phyloP scores from a whole-genome alignment of 2,888 invertebrate genomes.

The Orthosia incerta region DNA sequence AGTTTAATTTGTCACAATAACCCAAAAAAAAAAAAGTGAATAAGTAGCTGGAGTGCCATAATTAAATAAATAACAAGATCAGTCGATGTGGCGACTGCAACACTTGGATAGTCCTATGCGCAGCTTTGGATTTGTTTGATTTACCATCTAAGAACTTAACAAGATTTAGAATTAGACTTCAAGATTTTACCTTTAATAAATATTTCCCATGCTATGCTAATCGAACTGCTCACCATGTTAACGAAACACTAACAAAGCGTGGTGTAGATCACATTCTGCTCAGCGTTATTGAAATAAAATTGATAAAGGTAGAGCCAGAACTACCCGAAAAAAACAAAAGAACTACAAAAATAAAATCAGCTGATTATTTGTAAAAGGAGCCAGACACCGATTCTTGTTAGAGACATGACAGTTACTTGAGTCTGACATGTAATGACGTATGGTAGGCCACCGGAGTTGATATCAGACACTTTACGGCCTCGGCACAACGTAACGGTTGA shows the following conservation, averaged over 20 bases:
- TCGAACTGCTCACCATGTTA: not conserved
- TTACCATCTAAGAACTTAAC: too few relatives aligned
- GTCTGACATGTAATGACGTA: slow-evolving; percentile 6
- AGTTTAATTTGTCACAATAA: too few relatives aligned
- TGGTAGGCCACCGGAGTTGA: slow-evolving; percentile 28
- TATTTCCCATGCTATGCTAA: not conserved
- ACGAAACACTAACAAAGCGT: not conserved
- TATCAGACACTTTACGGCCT: slow-evolving; percentile 55
- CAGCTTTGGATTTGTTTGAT: too few relatives aligned
- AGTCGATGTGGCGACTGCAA: too few relatives aligned
- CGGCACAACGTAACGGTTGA: not conserved
- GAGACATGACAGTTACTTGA: slow-evolving; percentile 6
- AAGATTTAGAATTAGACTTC: too few relatives aligned
- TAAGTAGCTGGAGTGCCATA: too few relatives aligned
- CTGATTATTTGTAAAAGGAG: slow-evolving; percentile 44
- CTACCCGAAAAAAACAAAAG: not conserved
- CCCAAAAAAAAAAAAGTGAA: too few relatives aligned
- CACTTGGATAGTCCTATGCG: too few relatives aligned
- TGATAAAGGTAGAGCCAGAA: not conserved
- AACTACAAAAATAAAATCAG: slow-evolving; percentile 13
- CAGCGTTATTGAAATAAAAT: not conserved
- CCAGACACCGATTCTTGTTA: not conserved
- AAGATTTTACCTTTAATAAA: too few relatives aligned
- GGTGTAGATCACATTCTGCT: not conserved
- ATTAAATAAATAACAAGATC: too few relatives aligned